A percentile compares a stretch with the other conserved stretches of the same genome.
phyloP scores from a whole-genome alignment of 1,140 invertebrate genomes.

The Pantala flavescens region DNA sequence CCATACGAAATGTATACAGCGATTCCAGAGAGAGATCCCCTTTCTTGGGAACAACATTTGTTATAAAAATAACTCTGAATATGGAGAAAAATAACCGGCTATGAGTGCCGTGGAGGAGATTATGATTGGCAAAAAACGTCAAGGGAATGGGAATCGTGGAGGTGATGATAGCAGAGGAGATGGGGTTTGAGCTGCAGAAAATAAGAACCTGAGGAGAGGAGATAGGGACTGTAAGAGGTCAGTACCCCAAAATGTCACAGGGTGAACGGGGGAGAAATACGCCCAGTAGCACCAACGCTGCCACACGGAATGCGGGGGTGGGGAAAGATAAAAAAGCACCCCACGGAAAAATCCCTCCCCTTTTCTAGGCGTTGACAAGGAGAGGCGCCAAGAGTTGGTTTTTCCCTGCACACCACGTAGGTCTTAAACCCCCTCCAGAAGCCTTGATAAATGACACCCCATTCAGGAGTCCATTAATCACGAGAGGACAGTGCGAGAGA shows the following conservation, averaged over 20 bases:
- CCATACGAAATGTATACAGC: background rate
- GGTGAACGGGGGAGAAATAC: background rate
- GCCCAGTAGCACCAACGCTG: background rate
- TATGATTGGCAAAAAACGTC: background rate
- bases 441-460: constrained; percentile 4
- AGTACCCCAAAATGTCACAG: constrained; percentile 1
- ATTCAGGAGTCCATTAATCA: background rate
- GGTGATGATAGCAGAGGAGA: no score
- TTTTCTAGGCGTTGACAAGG: background rate
- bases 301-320: background rate
- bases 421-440: background rate
- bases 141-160: background rate
- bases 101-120: background rate
- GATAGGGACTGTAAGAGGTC: background rate
- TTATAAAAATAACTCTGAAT: background rate
- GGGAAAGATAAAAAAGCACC: background rate
- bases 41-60: background rate
- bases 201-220: background rate
- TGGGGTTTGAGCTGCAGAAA: background rate
- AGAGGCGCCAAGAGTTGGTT: background rate
- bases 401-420: background rate
- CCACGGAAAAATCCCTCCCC: background rate
- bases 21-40: background rate
- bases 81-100: background rate
- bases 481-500: background rate